Conservation (phyloP, 2,888 invertebrate species). For the Pristionchus exspectatus region DNA sequence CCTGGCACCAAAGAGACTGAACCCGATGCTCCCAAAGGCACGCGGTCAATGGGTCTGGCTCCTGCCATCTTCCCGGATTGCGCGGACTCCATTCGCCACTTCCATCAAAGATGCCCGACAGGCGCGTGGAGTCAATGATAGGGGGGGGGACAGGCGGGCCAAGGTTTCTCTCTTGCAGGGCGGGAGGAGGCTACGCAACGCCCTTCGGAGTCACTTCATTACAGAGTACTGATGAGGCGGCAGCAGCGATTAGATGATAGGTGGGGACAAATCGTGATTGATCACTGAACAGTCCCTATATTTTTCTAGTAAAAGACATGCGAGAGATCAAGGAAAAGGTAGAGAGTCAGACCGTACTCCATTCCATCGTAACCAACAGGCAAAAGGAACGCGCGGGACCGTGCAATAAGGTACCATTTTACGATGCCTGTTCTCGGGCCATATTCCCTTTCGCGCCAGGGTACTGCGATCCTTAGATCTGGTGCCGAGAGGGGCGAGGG, state of each 20-base stretch:
- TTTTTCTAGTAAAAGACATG: neutral
- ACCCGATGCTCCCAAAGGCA: neutral
- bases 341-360: neutral
- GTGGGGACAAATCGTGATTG: conserved; percentile 52
- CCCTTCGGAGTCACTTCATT: conserved; percentile 27
- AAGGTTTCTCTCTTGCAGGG: neutral
- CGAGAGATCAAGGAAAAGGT: neutral
- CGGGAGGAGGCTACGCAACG: conserved; percentile 2
- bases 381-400: neutral
- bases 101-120: conserved; percentile 36
- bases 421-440: conserved; percentile 9
- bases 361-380: neutral
- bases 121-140: neutral
- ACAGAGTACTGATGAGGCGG: neutral
- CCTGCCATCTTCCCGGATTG: neutral
- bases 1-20: neutral
- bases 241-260: conserved; percentile 1
- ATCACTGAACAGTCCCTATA: neutral
- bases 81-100: neutral
- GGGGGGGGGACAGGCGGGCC: neutral
- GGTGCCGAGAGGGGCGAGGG: neutral
- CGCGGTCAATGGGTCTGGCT: neutral
- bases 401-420: neutral
- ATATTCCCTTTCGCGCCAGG: neutral
- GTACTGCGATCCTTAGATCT: neutral